Percentiles rank a stretch among this genome's conserved stretches.
Evolutionary conservation across 2,797 vertebrate genomes (phyloP).

Genomic region (Triplophysa bombifrons): DNA sequence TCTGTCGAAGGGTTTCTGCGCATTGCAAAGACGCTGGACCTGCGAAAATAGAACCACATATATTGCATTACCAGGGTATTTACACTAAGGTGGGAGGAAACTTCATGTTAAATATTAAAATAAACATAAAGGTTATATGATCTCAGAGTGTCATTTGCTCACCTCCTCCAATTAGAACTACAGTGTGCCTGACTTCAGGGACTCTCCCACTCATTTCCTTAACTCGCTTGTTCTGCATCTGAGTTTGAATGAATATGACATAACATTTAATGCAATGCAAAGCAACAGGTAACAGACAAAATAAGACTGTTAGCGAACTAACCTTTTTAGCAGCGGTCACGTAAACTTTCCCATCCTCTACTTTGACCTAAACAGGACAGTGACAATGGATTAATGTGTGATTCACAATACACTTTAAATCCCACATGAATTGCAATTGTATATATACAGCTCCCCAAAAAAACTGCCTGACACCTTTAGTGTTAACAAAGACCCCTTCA

Average conservation of each 20-base stretch:
- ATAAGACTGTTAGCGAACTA: slow-evolving; percentile 42
- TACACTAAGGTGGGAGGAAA: neutral
- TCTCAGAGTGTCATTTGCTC: slow-evolving; percentile 38
- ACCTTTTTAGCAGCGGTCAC: slow-evolving; percentile 81
- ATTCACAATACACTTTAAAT: neutral
- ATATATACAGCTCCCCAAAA: neutral
- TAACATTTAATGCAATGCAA: neutral
- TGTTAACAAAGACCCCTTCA: neutral
- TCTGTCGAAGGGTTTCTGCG: slow-evolving; percentile 88
- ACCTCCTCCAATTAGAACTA: slow-evolving; percentile 81
- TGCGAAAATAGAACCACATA: slow-evolving; percentile 53
- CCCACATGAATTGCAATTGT: neutral
- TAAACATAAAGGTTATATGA: neutral
- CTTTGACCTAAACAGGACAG: slow-evolving; percentile 74
- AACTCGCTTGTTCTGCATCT: slow-evolving; percentile 69
- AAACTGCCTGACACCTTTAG: neutral
- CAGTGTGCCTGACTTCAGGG: slow-evolving; percentile 65
- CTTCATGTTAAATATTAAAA: neutral
- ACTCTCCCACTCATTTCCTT: slow-evolving; percentile 73
- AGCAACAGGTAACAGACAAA: neutral
- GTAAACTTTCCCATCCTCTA: slow-evolving; percentile 79
- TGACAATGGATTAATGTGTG: neutral
- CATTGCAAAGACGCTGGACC: slow-evolving; percentile 86
- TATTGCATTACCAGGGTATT: neutral
- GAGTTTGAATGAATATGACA: slow-evolving; percentile 44